These are phyloP conservation scores for Octomys mimax DNA, from an alignment of 2,797 vertebrate species.

Conservation along the genomic window DNA sequence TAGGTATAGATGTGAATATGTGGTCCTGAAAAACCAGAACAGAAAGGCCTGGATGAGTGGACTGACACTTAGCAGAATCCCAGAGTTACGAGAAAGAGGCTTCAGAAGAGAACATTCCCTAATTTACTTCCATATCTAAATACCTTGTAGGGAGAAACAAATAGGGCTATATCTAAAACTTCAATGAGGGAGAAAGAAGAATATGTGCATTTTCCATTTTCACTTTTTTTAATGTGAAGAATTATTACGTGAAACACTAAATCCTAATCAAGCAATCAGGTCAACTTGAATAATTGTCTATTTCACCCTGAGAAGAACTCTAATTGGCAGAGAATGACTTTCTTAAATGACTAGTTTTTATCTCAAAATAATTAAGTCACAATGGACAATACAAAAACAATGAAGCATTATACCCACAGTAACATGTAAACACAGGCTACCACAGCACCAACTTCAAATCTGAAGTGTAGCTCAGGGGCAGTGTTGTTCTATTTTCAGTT, in stretches of 20 bases:
- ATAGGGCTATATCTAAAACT: neutral
- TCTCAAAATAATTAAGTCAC: slow-evolving; percentile 68
- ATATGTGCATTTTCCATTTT: neutral
- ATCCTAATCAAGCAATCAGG: neutral
- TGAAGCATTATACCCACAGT: neutral
- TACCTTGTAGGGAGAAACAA: neutral
- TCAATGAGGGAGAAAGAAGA: neutral
- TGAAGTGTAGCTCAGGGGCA: neutral
- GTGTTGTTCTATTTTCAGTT: slow-evolving; percentile 50
- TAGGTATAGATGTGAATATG: neutral
- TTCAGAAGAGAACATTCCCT: neutral
- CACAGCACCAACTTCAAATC: neutral
- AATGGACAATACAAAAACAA: slow-evolving; percentile 45
- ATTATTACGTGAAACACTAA: neutral
- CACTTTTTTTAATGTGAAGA: neutral
- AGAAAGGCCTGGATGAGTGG: neutral
- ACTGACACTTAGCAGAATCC: neutral
- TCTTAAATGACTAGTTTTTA: slow-evolving; percentile 20
- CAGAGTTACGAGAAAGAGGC: neutral
- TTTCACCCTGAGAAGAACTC: slow-evolving; percentile 55
- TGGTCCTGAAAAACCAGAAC: neutral
- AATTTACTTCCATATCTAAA: neutral
- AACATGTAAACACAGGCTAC: neutral
- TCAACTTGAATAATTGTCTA: slow-evolving; percentile 2
- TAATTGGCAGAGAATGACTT: slow-evolving; percentile 19